Conservation (phyloP, 2,113 vertebrate genomes). For the Tapirus terrestris region DNA sequence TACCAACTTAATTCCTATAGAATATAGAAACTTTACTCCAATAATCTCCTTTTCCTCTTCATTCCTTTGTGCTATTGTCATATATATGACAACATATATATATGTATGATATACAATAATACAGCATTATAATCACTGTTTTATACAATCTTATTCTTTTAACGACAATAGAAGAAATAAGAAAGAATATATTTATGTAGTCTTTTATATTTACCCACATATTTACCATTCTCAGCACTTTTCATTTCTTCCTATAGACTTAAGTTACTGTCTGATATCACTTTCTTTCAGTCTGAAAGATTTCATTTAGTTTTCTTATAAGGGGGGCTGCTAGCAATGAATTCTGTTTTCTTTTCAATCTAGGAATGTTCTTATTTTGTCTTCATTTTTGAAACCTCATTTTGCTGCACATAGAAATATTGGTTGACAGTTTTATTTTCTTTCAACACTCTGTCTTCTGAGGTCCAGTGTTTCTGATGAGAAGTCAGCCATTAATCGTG, state of each 20-base stretch:
- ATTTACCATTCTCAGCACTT: background rate
- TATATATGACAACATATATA: background rate
- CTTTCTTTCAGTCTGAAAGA: background rate
- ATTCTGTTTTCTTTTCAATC: background rate
- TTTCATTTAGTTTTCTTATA: background rate
- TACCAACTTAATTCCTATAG: background rate
- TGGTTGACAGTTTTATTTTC: background rate
- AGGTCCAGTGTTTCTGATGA: background rate
- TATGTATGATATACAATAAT: background rate
- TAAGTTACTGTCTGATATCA: background rate
- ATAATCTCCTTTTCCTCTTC: background rate
- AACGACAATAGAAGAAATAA: background rate
- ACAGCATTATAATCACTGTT: background rate
- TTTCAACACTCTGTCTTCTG: background rate
- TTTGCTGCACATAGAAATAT: background rate
- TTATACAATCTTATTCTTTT: background rate
- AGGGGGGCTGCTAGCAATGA: background rate
- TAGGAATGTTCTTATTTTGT: background rate
- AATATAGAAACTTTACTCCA: background rate
- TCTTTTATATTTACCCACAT: background rate
- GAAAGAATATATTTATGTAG: background rate
- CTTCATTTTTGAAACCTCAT: background rate
- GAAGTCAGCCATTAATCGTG: background rate
- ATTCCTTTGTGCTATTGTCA: background rate
- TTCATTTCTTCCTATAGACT: background rate